A percentile compares a stretch with the other conserved stretches of the same genome.
Conservation (phyloP, 2,888 invertebrate species). For the Pasiphila rectangulata region DNA sequence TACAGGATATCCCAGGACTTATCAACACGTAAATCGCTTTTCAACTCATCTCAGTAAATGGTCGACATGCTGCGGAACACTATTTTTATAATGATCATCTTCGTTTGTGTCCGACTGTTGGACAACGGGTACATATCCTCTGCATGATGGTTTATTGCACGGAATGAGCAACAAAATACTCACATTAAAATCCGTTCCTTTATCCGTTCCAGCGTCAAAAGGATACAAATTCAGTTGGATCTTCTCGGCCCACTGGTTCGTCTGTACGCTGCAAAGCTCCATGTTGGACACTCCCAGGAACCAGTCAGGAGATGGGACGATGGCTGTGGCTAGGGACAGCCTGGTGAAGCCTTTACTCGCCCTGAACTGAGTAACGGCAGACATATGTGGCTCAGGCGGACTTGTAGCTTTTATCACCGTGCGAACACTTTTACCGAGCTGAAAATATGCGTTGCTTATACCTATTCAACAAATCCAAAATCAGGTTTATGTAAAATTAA, state of each 20-base stretch:
- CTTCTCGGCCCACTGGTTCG: conserved; percentile 87
- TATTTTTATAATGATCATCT: too few species aligned
- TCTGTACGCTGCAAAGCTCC: conserved; percentile 91
- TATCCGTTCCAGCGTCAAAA: conserved; percentile 97
- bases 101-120: too few species aligned
- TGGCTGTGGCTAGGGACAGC: conserved; percentile 63
- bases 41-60: too few species aligned
- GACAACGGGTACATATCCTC: too few species aligned
- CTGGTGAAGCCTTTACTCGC: conserved; percentile 59
- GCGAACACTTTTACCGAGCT: conserved; percentile 59
- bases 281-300: conserved; percentile 94
- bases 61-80: neutral
- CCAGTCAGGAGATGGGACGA: conserved; percentile 93
- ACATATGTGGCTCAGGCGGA: conserved; percentile 51
- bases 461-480: too few species aligned
- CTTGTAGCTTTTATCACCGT: conserved; percentile 68
- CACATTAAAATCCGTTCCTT: conserved; percentile 93
- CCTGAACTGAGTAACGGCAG: conserved; percentile 59
- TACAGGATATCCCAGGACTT: too few species aligned
- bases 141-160: too few species aligned
- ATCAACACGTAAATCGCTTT: too few species aligned
- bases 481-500: too few species aligned
- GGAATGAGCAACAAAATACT: too few species aligned
- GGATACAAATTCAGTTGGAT: conserved; percentile 93
- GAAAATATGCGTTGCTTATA: conserved; percentile 3